Evolutionary conservation across 2,113 vertebrate species (phyloP), one percentile per base, ranked within the genome.

Genomic region (Triplophysa rosa): DNA sequence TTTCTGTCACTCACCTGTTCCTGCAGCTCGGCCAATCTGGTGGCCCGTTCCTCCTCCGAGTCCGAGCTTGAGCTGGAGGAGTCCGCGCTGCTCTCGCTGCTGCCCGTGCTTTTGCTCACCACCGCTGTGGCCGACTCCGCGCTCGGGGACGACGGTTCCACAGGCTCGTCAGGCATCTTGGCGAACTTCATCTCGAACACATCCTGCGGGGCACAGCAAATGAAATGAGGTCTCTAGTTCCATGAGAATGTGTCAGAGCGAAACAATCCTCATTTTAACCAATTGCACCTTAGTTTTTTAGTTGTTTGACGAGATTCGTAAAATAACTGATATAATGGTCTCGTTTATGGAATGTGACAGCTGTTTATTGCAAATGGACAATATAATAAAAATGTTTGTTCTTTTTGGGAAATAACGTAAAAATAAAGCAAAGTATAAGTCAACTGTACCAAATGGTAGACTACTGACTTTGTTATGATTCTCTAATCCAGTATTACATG

Each of bases 171-270:
- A 0, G 98, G 97, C 94, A 99, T 99, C 89, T 99, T 99, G 42
- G 98, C 98, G 0, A 99, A 99, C 42, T 96, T 94, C 98, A 99
- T 99, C 92, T 99, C 98, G 26, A 99, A 99, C 78, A 99, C 97
- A 0, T 99, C 98, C 98, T 99, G 83, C 17, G 8, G 16, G 19
- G 40, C 37, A 65, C 2, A 58, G 16, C 54, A 58, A 37, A 37
- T 37, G 4, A 33, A 33, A 7, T 58, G 19, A n/a, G 54, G 54
- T n/a, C 19, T 58, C 6, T 9, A 19, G 17, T 56, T 56, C 5
- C 8, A 56, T 19, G 13, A 13, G 7, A n/a, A 19, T 5, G 19
- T 56, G 2, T 56, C 14, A 1, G 6, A 16, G 11, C 33, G 61
- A 13, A 45, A 49, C 59, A 13, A n/a, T n/a, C 8, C 7, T 61